Evolutionary conservation across 1,140 invertebrate species (phyloP).

Genomic region (Telenomus remus): DNA sequence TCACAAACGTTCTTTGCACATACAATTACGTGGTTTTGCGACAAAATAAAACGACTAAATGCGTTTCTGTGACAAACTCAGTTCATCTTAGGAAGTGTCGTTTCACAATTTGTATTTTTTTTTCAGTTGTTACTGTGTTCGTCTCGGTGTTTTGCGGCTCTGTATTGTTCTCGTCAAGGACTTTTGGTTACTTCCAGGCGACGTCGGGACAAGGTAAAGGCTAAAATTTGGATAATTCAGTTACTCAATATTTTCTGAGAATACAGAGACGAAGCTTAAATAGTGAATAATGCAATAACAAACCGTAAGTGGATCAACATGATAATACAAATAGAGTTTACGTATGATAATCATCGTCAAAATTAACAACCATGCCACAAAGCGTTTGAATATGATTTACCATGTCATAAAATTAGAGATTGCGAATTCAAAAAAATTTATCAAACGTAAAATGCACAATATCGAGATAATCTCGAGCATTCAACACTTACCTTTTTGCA

Average conservation of each 20-base stretch:
- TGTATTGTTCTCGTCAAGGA: not conserved
- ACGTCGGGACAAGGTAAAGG: not conserved
- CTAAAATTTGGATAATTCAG: slow-evolving; percentile 4
- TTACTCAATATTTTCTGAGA: slow-evolving; percentile 1
- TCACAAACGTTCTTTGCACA: slow-evolving; percentile 16
- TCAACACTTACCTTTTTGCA: too few relatives aligned
- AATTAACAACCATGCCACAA: too few relatives aligned
- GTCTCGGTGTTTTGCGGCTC: too few relatives aligned
- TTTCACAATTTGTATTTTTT: not conserved
- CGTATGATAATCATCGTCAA: too few relatives aligned
- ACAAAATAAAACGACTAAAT: slow-evolving; percentile 23
- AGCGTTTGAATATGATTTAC: too few relatives aligned
- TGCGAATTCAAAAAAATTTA: too few relatives aligned
- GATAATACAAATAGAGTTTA: not conserved
- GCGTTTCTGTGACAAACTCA: slow-evolving; percentile 28
- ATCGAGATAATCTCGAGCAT: too few relatives aligned
- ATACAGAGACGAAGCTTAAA: not conserved
- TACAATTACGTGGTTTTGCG: slow-evolving; percentile 25
- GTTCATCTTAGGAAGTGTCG: slow-evolving; percentile 4
- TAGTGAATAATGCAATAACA: not conserved
- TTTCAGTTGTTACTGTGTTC: too few relatives aligned
- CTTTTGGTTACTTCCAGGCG: too few relatives aligned
- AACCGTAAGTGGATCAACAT: not conserved
- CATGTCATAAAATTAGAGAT: not conserved
- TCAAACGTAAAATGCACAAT: too few relatives aligned